Evolutionary conservation across 2,113 vertebrate genomes (phyloP), one percentile per base, ranked within the genome.

Genomic region (Micronycteris hirsuta): DNA sequence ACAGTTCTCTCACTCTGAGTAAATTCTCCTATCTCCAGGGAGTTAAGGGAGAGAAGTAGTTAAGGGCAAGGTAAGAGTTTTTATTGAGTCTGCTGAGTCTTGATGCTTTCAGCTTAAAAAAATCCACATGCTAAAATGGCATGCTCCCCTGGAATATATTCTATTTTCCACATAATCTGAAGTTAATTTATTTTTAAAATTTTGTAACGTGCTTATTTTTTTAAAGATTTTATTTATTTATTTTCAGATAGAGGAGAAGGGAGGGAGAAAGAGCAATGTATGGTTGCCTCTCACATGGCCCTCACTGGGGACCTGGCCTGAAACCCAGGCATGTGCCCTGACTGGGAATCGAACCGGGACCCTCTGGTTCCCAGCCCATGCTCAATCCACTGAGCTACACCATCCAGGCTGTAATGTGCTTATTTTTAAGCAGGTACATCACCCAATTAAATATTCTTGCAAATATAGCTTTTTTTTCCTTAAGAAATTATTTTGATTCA

Each of bases 171-270:
- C n/a, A 36, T 4, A 93, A 9, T 15, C 86, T 88, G 24, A 96
- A 88, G 33, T 74, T 45, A 94, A 77, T 77, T 88, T 82, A 88
- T 56, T 88, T 80, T 86, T 68, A 7, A 38, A 45, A 71, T 96
- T 93, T 91, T 91, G 26, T 82, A 91, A 86, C 89, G 49, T 93
- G 15, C 5, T 77, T 90, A 26, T 61, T 95, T 74, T 81, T 92
- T n/a, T n/a, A n/a, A n/a, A n/a, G n/a, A n/a, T n/a, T n/a, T n/a
- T n/a, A n/a, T n/a, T n/a, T n/a, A n/a, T n/a, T n/a, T n/a, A n/a
- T n/a, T n/a, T n/a, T n/a, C n/a, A n/a, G n/a, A n/a, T n/a, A n/a
- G n/a, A n/a, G n/a, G n/a, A n/a, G n/a, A n/a, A n/a, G n/a, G n/a
- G n/a, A n/a, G n/a, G n/a, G n/a, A n/a, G n/a, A n/a, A n/a, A n/a